phyloP scores from a whole-genome alignment of 2,797 vertebrate genomes.

The Liparis tanakae region DNA sequence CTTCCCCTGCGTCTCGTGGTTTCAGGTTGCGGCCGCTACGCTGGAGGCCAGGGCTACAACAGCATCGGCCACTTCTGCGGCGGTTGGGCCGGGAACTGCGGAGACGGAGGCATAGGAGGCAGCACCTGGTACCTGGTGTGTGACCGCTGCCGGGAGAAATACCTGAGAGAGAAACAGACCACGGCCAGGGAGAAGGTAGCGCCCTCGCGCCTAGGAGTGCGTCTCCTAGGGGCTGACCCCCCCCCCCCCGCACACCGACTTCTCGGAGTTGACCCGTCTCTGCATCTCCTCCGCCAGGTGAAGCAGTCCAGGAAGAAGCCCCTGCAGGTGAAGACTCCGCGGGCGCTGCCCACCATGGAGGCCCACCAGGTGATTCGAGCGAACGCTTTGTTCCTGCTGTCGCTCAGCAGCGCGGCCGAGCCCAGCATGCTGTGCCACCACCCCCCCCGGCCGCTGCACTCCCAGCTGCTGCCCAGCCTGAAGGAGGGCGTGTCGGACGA shows the following conservation, averaged over 20 bases:
- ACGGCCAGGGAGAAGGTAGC: constrained; percentile 96
- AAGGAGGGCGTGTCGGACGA: constrained; percentile 98
- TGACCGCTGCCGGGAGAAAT: constrained; percentile 97
- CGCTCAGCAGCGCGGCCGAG: constrained; percentile 96
- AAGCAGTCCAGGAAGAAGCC: constrained; percentile 97
- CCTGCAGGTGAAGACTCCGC: constrained; percentile 95
- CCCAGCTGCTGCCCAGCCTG: constrained; percentile 94
- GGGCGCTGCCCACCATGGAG: constrained; percentile 97
- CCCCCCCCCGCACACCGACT: no score
- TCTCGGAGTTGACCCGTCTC: neutral
- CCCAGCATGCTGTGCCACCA: constrained; percentile 96
- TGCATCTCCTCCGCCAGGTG: constrained; percentile 80
- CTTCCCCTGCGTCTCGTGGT: constrained; percentile 6
- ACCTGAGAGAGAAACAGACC: constrained; percentile 97
- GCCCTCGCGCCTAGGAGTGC: neutral
- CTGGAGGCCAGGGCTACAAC: constrained; percentile 98
- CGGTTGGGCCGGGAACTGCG: constrained; percentile 99
- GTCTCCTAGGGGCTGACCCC: no score
- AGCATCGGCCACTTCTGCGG: constrained; percentile 99
- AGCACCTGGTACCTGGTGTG: constrained; percentile 99
- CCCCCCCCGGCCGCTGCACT: constrained; percentile 91
- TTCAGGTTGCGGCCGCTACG: constrained; percentile 96
- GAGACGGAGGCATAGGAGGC: constrained; percentile 97
- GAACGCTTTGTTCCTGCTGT: constrained; percentile 95
- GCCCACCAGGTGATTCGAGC: constrained; percentile 99